Conservation (phyloP, 1,140 invertebrate genomes). For the Grapholita molesta region DNA sequence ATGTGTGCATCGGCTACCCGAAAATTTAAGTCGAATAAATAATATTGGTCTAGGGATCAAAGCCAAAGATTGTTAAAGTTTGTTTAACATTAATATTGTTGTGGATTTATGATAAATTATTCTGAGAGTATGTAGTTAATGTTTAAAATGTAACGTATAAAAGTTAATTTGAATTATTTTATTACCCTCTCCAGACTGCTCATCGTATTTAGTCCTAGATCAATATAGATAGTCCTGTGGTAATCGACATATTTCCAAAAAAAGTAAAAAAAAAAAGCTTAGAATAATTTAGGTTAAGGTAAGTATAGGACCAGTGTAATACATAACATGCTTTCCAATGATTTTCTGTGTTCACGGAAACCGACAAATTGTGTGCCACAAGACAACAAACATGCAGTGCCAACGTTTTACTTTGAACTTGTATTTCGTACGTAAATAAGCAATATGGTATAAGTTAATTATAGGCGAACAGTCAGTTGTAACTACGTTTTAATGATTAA, state of each 20-base stretch:
- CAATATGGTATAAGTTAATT: constrained; percentile 21
- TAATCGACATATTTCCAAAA: constrained; percentile 66
- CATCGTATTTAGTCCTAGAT: constrained; percentile 69
- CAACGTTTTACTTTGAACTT: constrained; percentile 40
- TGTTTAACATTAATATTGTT: constrained; percentile 79
- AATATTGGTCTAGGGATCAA: constrained; percentile 80
- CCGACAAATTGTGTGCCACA: constrained; percentile 52
- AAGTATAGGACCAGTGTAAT: constrained; percentile 68
- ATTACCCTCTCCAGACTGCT: constrained; percentile 75
- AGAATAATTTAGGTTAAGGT: constrained; percentile 55
- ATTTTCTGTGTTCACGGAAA: constrained; percentile 40
- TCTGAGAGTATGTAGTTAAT: constrained; percentile 64
- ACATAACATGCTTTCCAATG: constrained; percentile 47
- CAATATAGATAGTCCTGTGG: constrained; percentile 61
- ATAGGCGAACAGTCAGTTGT: constrained; percentile 15
- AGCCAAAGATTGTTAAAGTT: constrained; percentile 83
- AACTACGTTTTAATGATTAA: constrained; percentile 21
- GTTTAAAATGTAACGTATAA: constrained; percentile 60
- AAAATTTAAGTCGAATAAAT: constrained; percentile 68
- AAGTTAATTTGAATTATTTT: constrained; percentile 61
- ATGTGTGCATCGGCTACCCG: constrained; percentile 60
- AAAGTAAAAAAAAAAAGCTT: constrained; percentile 55
- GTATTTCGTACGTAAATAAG: constrained; percentile 22
- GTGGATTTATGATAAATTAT: constrained; percentile 77
- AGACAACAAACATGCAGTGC: constrained; percentile 51